These are phyloP conservation scores for Pocillopora meandrina DNA, from an alignment of 92 coral and sea anemone genomes.

Conservation along the genomic window DNA sequence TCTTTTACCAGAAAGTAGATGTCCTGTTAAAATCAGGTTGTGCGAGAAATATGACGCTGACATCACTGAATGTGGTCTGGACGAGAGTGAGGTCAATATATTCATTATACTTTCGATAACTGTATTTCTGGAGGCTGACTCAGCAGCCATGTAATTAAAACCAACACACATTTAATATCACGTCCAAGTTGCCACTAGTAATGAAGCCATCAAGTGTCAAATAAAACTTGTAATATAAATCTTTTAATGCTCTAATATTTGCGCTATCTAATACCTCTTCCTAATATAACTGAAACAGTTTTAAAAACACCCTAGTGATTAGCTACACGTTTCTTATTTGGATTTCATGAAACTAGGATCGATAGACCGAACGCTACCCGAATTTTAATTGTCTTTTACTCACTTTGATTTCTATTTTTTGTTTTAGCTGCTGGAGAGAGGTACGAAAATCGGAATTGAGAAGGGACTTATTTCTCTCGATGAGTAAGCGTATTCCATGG, in stretches of 20 bases:
- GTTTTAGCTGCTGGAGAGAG: slow-evolving; percentile 59
- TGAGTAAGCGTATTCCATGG: slow-evolving; percentile 50
- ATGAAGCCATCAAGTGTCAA: no score
- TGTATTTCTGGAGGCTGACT: neutral
- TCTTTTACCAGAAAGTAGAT: slow-evolving; percentile 74
- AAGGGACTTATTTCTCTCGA: slow-evolving; percentile 58
- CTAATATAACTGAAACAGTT: no score
- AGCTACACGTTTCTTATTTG: no score
- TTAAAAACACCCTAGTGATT: no score
- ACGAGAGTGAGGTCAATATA: slow-evolving; percentile 46
- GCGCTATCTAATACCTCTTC: no score
- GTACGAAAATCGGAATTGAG: slow-evolving; percentile 49
- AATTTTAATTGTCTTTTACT: neutral
- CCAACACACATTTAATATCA: no score
- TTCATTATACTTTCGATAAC: neutral
- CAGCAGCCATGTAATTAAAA: no score
- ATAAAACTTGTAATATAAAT: no score
- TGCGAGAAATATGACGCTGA: slow-evolving; percentile 69
- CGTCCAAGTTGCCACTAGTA: no score
- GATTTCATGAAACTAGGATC: no score
- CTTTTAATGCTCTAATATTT: no score
- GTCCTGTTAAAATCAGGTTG: slow-evolving; percentile 58
- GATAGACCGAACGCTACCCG: no score
- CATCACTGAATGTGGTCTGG: slow-evolving; percentile 38
- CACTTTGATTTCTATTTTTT: neutral